Percentiles rank a stretch among this genome's conserved stretches.
These are phyloP conservation scores for Phocides pigmalion DNA, from an alignment of 1,140 invertebrate genomes.

Conservation along the genomic window DNA sequence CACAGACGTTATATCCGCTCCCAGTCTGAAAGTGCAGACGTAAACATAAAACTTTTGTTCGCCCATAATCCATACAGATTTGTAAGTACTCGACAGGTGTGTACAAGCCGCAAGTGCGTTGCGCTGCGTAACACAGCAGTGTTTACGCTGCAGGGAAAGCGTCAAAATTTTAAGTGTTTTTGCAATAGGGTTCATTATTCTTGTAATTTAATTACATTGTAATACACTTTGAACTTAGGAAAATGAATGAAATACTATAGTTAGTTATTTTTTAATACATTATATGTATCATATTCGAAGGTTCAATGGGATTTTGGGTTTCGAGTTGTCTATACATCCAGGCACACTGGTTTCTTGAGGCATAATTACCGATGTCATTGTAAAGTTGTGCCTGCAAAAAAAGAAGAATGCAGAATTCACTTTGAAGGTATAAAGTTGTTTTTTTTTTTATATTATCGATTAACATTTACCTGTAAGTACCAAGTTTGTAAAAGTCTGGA, in stretches of 20 bases:
- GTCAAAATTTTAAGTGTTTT: too few relatives aligned
- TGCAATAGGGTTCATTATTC: too few relatives aligned
- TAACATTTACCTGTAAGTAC: constrained; percentile 86
- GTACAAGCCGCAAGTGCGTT: too few relatives aligned
- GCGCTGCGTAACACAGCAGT: too few relatives aligned
- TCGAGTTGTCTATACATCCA: constrained; percentile 89
- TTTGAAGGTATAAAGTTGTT: neutral
- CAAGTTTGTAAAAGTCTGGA: constrained; percentile 89
- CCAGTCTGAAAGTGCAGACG: too few relatives aligned
- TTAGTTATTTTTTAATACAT: constrained; percentile 60
- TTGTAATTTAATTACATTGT: too few relatives aligned
- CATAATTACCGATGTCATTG: constrained; percentile 86
- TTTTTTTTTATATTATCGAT: constrained; percentile 62
- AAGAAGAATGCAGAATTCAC: constrained; percentile 9
- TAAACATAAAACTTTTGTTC: too few relatives aligned
- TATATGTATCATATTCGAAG: constrained; percentile 72
- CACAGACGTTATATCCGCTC: too few relatives aligned
- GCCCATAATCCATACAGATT: too few relatives aligned
- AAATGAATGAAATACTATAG: constrained; percentile 23
- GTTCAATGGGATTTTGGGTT: constrained; percentile 85
- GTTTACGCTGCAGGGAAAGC: too few relatives aligned
- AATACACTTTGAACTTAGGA: too few relatives aligned
- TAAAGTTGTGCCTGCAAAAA: constrained; percentile 87
- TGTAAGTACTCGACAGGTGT: too few relatives aligned
- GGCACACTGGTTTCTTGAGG: constrained; percentile 89